Conservation (phyloP, 2,888 invertebrate species). For the Dynastes grantii region DNA sequence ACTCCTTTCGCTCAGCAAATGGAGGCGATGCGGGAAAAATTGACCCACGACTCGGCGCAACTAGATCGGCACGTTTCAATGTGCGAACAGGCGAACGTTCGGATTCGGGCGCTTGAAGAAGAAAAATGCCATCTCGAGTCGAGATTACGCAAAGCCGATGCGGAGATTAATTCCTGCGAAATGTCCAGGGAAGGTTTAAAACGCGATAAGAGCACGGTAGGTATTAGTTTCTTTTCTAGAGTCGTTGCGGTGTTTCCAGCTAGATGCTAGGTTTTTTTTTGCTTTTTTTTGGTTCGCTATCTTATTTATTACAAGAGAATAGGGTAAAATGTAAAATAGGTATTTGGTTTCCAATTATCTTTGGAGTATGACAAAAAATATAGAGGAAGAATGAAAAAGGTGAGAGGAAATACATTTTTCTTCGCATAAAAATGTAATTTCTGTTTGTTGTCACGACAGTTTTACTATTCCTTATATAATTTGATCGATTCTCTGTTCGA, state of each 20-base stretch:
- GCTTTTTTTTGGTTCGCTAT: neutral
- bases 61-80: conserved; percentile 79
- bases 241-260: neutral
- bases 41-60: conserved; percentile 82
- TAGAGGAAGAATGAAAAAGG: too few species aligned
- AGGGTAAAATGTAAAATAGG: neutral
- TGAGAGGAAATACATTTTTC: too few species aligned
- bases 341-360: neutral
- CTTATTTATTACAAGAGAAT: conserved; percentile 7
- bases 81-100: conserved; percentile 77
- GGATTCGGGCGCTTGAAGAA: conserved; percentile 81
- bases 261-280: neutral
- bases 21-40: conserved; percentile 83
- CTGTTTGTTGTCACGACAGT: too few species aligned
- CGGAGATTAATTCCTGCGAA: conserved; percentile 84
- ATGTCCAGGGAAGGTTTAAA: conserved; percentile 81
- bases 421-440: too few species aligned
- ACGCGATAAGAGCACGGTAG: conserved; percentile 85
- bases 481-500: too few species aligned
- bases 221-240: conserved; percentile 58
- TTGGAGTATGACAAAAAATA: neutral
- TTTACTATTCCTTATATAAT: too few species aligned
- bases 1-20: conserved; percentile 76
- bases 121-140: conserved; percentile 83
- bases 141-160: conserved; percentile 84